Evolutionary conservation across 1,140 invertebrate species (phyloP), one percentile per base, ranked within the genome.

Genomic region (Dendroctonus ponderosae): DNA sequence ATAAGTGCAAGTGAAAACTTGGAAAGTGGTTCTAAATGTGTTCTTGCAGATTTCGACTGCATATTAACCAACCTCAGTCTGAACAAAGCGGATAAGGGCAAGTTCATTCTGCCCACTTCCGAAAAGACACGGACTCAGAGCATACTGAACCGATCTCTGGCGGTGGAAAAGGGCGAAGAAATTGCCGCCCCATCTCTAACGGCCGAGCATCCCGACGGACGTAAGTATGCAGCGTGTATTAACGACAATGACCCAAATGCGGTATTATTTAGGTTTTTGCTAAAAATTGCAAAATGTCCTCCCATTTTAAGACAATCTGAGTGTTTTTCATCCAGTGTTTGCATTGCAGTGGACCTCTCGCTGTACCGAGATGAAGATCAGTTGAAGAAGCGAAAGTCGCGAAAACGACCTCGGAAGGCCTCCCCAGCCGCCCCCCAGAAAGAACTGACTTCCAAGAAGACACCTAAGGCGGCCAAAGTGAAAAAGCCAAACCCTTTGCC

Each of bases 41-140:
- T 62, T 69, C 44, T 65, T 56, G 44, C 60, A 92, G 91, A 94
- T 81, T 91, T 92, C 82, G 90, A 95, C 80, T 92, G 90, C 81
- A 90, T 94, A 79, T 80, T 96, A 70, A 94, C 93, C 6, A 94
- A 92, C 74, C 80, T 96, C 50, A 88, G 88, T 70, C 81, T 96
- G 76, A 84, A 87, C 14, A 86, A 87, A 75, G 82, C 91, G 37
- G 87, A 88, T 57, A 90, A 87, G 79, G 84, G 88, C 78, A 79
- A 87, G 72, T 91, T 86, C 76, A 80, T 84, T 71, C 80, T 96
- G 58, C 87, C 87, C 5, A 81, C 85, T 44, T 83, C 85, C 40
- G 93, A 96, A 79, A 80, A 87, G 59, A 82, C 85, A 50, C 84
- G 92, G 66, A 92, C 91, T 8, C 86, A 90, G 73, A 94, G 90